Base-by-base conservation (phyloP, 2,888 invertebrate species). In the Cataglyphis altisquamis region DNA sequence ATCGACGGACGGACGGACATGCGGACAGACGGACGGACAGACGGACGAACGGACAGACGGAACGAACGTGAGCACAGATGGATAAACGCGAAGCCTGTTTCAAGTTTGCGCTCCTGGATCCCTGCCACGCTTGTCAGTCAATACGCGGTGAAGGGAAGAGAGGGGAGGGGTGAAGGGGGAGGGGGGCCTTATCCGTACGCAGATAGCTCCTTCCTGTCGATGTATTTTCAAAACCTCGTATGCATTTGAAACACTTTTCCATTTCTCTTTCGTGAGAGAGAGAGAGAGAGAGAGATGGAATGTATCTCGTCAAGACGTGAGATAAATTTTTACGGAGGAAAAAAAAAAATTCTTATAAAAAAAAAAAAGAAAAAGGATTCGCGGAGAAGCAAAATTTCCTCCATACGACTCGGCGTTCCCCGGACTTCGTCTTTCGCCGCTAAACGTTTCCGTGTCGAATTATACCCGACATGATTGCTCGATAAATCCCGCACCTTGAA, bases 121-220 rank as follows among this genome's bases (percentile, higher is more conserved):
- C 87, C 91, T 87, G 81, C 85, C 88, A 86, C 74, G 88, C 89
- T 90, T 92, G 91, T 90, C 92, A 91, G 89, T 90, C 91, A 88
- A 83, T 85, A 88, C 87, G 78, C 67, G 62, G 81, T 48, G 45
- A 45, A 15, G 45, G 45, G 10, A 1, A 39, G 39, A 39, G 39
- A 3, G 10, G 29, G 6, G 36, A 36, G 36, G 36, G 10, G 41
- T 25, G 1, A 25, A 9, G 10, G 10, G 10, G 41, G 41, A 85
- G 75, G 83, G 88, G 84, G 84, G 86, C 85, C 90, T 91, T 90
- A 90, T 90, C 90, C 86, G 80, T 63, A 81, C 86, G 88, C 86
- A 85, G 88, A 87, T 86, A 86, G 82, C 81, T 41, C 18, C 12
- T 32, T 25, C 25, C 55, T 9, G 21, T 57, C 15, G 25, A 21